These are phyloP conservation scores for Miniopterus natalensis DNA, from an alignment of 2,113 vertebrate species.

Conservation along the genomic window DNA sequence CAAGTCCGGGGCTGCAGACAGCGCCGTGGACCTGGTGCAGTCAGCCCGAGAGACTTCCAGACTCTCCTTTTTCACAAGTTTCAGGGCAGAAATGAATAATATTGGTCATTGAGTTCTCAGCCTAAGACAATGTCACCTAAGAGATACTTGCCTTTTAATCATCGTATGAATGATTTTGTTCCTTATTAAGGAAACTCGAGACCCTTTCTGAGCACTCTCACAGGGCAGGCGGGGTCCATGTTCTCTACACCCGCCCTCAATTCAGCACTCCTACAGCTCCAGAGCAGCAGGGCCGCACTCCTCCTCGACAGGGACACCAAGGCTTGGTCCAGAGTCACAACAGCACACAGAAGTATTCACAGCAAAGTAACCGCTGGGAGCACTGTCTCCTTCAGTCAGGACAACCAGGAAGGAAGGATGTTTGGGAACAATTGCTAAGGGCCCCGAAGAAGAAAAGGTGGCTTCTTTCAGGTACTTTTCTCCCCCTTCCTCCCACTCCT, in stretches of 20 bases:
- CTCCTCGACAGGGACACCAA: neutral
- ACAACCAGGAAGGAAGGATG: neutral
- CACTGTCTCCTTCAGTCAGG: neutral
- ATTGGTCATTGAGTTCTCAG: neutral
- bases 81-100: neutral
- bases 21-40: fast-evolving
- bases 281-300: neutral
- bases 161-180: neutral
- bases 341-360: neutral
- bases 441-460: neutral
- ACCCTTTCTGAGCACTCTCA: neutral
- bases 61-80: neutral
- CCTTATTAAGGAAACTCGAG: neutral
- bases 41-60: neutral
- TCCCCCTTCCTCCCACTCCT: neutral
- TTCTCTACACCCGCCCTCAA: neutral
- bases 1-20: fast-evolving
- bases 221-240: too few species aligned
- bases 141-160: neutral
- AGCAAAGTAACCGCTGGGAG: neutral
- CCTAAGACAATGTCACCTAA: neutral
- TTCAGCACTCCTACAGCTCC: neutral
- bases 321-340: neutral
- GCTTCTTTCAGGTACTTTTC: neutral
- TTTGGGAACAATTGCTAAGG: neutral